A percentile compares a stretch with the other conserved stretches of the same genome.
These are phyloP conservation scores for Petrolisthes cinctipes DNA, from an alignment of 2,888 invertebrate species.

Conservation along the genomic window DNA sequence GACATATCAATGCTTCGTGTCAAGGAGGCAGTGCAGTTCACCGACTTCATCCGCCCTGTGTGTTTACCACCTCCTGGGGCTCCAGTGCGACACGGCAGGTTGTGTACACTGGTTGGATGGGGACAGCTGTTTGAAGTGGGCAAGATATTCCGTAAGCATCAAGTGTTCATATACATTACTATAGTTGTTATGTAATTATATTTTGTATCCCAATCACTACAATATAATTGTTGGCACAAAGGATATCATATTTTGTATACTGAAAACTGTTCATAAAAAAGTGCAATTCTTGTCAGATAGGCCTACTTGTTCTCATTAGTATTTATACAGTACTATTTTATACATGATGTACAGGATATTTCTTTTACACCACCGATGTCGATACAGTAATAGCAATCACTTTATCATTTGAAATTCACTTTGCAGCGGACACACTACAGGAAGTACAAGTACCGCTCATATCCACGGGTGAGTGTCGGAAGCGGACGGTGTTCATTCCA, in stretches of 20 bases:
- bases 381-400: too few species aligned
- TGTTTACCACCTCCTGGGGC: slow-evolving; percentile 75
- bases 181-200: background rate
- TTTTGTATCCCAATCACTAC: background rate
- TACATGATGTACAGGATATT: too few species aligned
- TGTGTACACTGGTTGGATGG: slow-evolving; percentile 86
- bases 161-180: background rate
- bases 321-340: too few species aligned
- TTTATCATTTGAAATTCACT: too few species aligned
- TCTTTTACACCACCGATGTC: too few species aligned
- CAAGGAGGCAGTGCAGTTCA: slow-evolving; percentile 74
- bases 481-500: slow-evolving; percentile 80
- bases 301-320: too few species aligned
- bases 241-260: too few species aligned
- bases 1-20: slow-evolving; percentile 81
- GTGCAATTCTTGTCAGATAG: too few species aligned
- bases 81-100: slow-evolving; percentile 76
- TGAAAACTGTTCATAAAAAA: too few species aligned
- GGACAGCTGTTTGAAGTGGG: slow-evolving; percentile 85
- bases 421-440: slow-evolving; percentile 83
- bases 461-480: slow-evolving; percentile 82
- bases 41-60: slow-evolving; percentile 77
- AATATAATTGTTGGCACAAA: background rate
- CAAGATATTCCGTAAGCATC: slow-evolving; percentile 81
- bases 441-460: slow-evolving; percentile 85